Evolutionary conservation across 1,140 invertebrate genomes (phyloP), one percentile per base, ranked within the genome.

Genomic region (Danaus melanippus): DNA sequence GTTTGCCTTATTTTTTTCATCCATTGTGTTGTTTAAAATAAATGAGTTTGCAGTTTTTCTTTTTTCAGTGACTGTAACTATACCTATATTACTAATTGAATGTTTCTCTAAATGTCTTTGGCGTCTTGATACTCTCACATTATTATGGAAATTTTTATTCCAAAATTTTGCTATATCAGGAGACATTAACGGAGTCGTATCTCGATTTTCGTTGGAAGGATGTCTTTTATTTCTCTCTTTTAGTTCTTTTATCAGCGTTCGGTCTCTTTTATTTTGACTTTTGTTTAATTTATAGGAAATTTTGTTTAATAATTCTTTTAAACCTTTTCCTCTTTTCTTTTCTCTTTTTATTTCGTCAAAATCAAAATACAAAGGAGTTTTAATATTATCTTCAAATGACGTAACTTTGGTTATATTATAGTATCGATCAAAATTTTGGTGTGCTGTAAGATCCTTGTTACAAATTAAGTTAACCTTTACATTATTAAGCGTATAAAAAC

Each of bases 381-480:
- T 11, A 48, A 45, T 41, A 47, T 46, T 43, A 10, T 47, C 42
- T 43, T 48, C 48, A 9, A 11, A 17, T 6, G 42, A 11, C 17
- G 21, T 40, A 10, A 49, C 32, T 43, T 48, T 50, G 0, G 50
- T 10, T 8, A 9, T 15, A 50, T 21, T 51, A 8, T 42, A n/a
- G n/a, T n/a, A n/a, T 46, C 15, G 46, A 32, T 7, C 21, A 32
- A 32, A 32, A 4, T 32, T 32, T 32, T 32, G 2, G 6, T 32
- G 9, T 43, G 39, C 52, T 60, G 50, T 46, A 17, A 39, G 43
- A 15, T 68, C 61, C 15, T 63, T 54, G 21, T 72, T 66, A 52
- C 74, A 76, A 53, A 81, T 77, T 10, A 81, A 76, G 55, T 81
- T 78, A n/a, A 79, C 69, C 60, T 74, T 78, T 12, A 81, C 67